Percentiles rank a stretch among this genome's conserved stretches.
These are phyloP conservation scores for Agrotis clavis DNA, from an alignment of 2,888 invertebrate species.

Conservation along the genomic window DNA sequence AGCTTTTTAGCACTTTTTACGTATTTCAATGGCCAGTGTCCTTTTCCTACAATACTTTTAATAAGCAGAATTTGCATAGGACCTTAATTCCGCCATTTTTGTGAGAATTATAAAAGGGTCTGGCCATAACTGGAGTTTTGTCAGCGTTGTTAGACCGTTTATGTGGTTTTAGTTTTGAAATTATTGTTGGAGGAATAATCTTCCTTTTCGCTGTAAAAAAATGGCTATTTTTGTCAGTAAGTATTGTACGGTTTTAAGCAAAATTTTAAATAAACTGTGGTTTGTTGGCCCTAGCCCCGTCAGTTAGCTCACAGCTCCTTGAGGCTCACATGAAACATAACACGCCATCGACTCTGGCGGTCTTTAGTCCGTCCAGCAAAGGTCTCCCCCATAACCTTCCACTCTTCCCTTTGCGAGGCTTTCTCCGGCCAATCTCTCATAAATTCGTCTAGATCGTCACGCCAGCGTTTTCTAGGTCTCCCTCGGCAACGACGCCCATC, in stretches of 20 bases:
- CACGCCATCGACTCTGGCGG: too few species aligned
- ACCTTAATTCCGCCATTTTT: slow-evolving; percentile 63
- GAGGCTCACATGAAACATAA: too few species aligned
- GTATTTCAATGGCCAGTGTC: slow-evolving; percentile 29
- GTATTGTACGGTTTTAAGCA: neutral
- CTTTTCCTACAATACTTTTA: slow-evolving; percentile 53
- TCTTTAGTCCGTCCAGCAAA: too few species aligned
- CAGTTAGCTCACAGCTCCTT: too few species aligned
- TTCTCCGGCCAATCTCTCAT: too few species aligned
- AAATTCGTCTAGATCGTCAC: too few species aligned
- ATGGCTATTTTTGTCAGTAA: neutral
- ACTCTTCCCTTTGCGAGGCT: too few species aligned
- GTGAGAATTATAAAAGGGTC: slow-evolving; percentile 50
- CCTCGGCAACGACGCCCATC: too few species aligned
- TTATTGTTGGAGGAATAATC: slow-evolving; percentile 24
- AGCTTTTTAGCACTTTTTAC: slow-evolving; percentile 34
- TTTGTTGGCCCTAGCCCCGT: too few species aligned
- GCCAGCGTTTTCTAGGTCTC: too few species aligned
- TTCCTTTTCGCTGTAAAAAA: slow-evolving; percentile 19
- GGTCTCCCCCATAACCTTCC: too few species aligned
- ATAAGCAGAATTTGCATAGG: slow-evolving; percentile 66
- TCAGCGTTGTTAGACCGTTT: slow-evolving; percentile 25
- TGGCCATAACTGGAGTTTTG: slow-evolving; percentile 53
- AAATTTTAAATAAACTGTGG: neutral
- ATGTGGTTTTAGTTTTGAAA: slow-evolving; percentile 44